These are phyloP conservation scores for Mimas tiliae DNA, from an alignment of 2,888 invertebrate species.

Conservation along the genomic window DNA sequence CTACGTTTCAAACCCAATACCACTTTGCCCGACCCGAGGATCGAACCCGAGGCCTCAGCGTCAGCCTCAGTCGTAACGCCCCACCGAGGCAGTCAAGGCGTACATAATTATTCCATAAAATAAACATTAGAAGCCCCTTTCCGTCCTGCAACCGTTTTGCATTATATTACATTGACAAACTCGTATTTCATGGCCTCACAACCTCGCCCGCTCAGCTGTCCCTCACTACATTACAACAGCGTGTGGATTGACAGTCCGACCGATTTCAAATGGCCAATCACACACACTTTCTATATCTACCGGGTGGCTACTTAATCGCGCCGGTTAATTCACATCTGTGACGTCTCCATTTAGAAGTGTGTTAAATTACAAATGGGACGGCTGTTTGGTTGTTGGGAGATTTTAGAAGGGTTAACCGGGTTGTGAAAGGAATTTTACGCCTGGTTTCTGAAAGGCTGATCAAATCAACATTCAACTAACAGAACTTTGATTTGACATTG, in stretches of 20 bases:
- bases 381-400: not conserved
- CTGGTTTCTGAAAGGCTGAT: no score
- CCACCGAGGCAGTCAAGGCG: no score
- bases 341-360: not conserved
- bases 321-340: not conserved
- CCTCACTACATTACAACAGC: conserved; percentile 15
- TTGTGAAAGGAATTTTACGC: not conserved
- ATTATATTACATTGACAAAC: no score
- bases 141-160: no score
- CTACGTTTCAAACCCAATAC: no score
- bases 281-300: not conserved
- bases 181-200: conserved; percentile 11
- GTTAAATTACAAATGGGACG: conserved; percentile 10
- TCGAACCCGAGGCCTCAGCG: no score
- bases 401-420: not conserved
- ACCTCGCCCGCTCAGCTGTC: conserved; percentile 11
- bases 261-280: conserved; percentile 7
- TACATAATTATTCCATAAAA: no score
- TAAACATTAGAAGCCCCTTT: no score
- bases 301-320: not conserved
- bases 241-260: not conserved
- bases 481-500: no score
- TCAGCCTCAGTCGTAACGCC: no score
- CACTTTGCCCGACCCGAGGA: no score
- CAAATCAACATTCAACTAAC: no score